Evolutionary conservation across 2,888 invertebrate species (phyloP), one percentile per base, ranked within the genome.

Genomic region (Calliopum simillimum): DNA sequence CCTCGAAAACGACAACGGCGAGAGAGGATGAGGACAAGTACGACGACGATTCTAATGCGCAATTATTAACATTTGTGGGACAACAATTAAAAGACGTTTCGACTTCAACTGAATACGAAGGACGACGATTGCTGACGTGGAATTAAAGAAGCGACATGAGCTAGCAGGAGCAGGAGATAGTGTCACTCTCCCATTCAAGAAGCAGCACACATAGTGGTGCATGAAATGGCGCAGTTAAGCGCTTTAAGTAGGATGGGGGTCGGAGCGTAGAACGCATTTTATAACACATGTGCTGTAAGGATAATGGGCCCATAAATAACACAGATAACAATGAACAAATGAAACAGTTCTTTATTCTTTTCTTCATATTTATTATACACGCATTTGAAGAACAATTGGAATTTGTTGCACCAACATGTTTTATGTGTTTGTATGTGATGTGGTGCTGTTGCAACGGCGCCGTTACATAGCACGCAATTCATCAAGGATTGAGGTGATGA

Each of bases 271-370:
- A 51, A n/a, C n/a, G 55, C 14, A 55, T 33, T 33, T 41, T 63
- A 79, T 78, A 80, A 77, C 79, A 80, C 80, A 81, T 80, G 79
- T 80, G 81, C 80, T 79, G 79, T 76, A 76, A 76, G 77, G 76
- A 78, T 81, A 82, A 81, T 81, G 82, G 82, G 77, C 79, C n/a
- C 77, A 82, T 82, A 82, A 82, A 82, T 82, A 79, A 82, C 76
- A 62, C 75, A 75, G 75, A 79, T 78, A 82, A 81, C 81, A 81
- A 81, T 79, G 80, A 68, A 55, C 44, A 55, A 63, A 63, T 44
- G 46, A 78, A 78, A 76, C 79, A 75, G 77, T 66, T 66, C 47
- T 71, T 66, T 64, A n/a, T 69, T 64, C 49, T 68, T 63, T 47
- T 47, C 63, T 46, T n/a, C 56, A 63, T 8, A 44, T 33, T 33